Conservation (phyloP, 2,113 vertebrate genomes). For the Fregetta grallaria region DNA sequence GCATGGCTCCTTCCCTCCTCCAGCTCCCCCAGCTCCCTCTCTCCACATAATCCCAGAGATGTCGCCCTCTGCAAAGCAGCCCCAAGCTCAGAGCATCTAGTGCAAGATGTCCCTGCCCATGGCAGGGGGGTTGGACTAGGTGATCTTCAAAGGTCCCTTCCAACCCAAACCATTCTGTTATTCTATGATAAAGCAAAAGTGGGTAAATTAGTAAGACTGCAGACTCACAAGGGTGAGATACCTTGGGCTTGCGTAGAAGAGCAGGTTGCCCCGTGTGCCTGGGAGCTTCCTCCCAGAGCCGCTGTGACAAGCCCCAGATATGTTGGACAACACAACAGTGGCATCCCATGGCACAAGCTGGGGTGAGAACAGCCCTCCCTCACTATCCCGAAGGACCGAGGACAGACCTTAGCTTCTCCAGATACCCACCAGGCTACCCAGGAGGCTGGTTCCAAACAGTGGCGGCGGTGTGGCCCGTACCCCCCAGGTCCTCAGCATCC, state of each 20-base stretch:
- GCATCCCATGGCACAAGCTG: neutral
- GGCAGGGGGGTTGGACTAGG: neutral
- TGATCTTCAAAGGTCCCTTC: neutral
- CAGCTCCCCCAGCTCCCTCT: neutral
- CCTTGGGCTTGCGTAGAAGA: neutral
- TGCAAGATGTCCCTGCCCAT: neutral
- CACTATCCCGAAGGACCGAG: fast-evolving
- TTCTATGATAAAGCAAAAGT: neutral
- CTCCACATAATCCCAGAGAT: neutral
- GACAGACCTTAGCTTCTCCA: neutral
- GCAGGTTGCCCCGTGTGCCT: neutral
- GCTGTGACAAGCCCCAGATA: neutral
- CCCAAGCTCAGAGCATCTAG: neutral
- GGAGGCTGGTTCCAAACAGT: neutral
- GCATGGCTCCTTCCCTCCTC: neutral
- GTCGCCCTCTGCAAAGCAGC: neutral
- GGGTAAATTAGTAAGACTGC: neutral
- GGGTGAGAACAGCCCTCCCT: neutral
- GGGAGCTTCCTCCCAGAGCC: neutral
- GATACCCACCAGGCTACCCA: neutral
- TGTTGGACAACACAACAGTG: neutral
- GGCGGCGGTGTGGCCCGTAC: fast-evolving
- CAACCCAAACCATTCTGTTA: neutral
- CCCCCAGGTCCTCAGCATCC: neutral
- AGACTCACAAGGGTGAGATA: fast-evolving